These are phyloP conservation scores for Neoseiulus cucumeris DNA, from an alignment of 1,140 invertebrate species.

Conservation along the genomic window DNA sequence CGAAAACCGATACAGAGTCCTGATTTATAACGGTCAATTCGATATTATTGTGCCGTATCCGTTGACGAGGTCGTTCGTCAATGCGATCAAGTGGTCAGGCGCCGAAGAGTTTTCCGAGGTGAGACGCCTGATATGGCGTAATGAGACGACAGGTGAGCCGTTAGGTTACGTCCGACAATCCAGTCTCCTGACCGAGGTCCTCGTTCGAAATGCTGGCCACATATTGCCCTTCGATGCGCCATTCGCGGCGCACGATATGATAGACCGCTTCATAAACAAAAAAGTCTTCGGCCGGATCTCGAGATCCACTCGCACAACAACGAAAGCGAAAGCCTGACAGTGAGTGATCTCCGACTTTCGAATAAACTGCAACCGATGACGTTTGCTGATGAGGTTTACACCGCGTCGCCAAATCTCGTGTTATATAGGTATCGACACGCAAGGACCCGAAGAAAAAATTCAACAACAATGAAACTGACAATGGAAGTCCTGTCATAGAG, in stretches of 20 bases:
- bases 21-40: constrained; percentile 51
- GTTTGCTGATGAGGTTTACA: no score
- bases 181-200: constrained; percentile 50
- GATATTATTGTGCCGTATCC: constrained; percentile 66
- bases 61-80: constrained; percentile 47
- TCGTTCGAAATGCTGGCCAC: constrained; percentile 58
- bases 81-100: constrained; percentile 41
- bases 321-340: no score
- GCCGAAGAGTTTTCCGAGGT: constrained; percentile 41
- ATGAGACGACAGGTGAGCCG: constrained; percentile 35
- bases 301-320: neutral
- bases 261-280: constrained; percentile 46
- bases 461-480: no score
- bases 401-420: no score
- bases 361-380: no score
- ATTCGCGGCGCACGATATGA: constrained; percentile 48
- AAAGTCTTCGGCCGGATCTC: constrained; percentile 19
- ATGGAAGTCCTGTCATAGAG: no score
- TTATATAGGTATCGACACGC: no score
- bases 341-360: no score
- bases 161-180: constrained; percentile 54
- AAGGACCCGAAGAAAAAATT: no score
- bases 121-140: constrained; percentile 41
- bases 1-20: constrained; percentile 38
- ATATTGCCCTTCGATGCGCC: constrained; percentile 64